Conservation (phyloP, 2,888 invertebrate species). For the Luperina nickerlii region DNA sequence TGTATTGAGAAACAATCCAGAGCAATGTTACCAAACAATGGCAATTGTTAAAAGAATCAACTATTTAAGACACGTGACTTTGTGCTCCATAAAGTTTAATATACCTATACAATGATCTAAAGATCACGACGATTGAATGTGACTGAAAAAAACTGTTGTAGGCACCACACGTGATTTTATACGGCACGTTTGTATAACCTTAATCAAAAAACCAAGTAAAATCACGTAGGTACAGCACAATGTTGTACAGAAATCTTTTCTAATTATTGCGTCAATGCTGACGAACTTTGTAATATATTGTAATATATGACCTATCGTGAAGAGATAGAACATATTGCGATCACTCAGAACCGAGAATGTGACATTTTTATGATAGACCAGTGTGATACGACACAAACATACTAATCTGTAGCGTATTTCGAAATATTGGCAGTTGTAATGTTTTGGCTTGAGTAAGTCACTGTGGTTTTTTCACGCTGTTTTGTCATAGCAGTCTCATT, state of each 20-base stretch:
- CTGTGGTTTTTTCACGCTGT: conserved; percentile 33
- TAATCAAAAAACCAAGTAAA: conserved; percentile 55
- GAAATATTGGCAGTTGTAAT: conserved; percentile 47
- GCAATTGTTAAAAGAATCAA: conserved; percentile 71
- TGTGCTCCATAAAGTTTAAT: conserved; percentile 58
- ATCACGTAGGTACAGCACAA: conserved; percentile 66
- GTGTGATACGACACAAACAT: conserved; percentile 50
- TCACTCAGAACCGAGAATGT: conserved; percentile 52
- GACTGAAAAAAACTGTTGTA: conserved; percentile 36
- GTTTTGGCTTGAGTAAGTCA: conserved; percentile 51
- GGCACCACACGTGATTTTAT: conserved; percentile 53
- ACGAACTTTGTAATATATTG: conserved; percentile 51
- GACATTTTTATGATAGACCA: conserved; percentile 58
- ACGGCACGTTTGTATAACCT: conserved; percentile 64
- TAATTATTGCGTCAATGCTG: conserved; percentile 66
- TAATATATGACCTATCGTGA: conserved; percentile 61
- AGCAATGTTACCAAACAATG: conserved; percentile 71
- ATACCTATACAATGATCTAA: conserved; percentile 52
- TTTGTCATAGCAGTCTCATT: conserved; percentile 24
- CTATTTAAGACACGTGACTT: conserved; percentile 67
- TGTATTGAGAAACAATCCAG: conserved; percentile 68
- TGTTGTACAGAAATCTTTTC: conserved; percentile 53
- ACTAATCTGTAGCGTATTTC: conserved; percentile 47
- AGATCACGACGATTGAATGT: conserved; percentile 60
- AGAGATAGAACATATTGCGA: conserved; percentile 60